phyloP scores from a whole-genome alignment of 2,113 vertebrate species.

The Pipa parva region DNA sequence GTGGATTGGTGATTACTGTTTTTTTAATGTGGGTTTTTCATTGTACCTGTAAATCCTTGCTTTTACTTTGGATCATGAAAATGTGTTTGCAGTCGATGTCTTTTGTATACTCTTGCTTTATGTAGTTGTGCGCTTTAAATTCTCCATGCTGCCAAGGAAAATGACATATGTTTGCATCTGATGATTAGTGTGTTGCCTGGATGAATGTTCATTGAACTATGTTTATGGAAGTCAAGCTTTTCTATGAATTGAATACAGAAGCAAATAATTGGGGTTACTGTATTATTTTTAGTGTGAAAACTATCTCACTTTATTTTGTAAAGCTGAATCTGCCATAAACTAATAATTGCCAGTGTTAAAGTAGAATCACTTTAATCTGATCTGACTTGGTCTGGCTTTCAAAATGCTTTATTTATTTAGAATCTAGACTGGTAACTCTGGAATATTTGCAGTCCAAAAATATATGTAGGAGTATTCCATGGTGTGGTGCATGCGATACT shows the following conservation, averaged over 20 bases:
- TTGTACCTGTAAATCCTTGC: slow-evolving; percentile 11
- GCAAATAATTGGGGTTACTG: no score
- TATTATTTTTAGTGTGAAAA: no score
- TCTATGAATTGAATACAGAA: slow-evolving; percentile 39
- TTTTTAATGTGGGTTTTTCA: slow-evolving; percentile 8
- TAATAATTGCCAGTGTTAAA: no score
- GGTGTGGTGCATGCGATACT: no score
- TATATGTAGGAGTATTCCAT: no score
- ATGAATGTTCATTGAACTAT: background rate
- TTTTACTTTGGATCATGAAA: background rate
- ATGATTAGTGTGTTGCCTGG: background rate
- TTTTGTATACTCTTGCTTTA: background rate
- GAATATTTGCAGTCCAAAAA: no score
- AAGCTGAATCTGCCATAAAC: no score
- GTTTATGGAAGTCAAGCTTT: background rate
- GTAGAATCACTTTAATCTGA: no score
- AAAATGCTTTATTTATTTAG: no score
- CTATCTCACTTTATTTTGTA: no score
- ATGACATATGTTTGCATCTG: background rate
- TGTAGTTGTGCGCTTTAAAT: background rate
- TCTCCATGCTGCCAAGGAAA: background rate
- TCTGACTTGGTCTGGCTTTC: no score
- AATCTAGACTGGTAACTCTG: no score
- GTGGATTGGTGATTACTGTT: slow-evolving; percentile 34
- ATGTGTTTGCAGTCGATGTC: background rate